Conservation (phyloP, 23 tunicate genomes). For the Styela clava region DNA sequence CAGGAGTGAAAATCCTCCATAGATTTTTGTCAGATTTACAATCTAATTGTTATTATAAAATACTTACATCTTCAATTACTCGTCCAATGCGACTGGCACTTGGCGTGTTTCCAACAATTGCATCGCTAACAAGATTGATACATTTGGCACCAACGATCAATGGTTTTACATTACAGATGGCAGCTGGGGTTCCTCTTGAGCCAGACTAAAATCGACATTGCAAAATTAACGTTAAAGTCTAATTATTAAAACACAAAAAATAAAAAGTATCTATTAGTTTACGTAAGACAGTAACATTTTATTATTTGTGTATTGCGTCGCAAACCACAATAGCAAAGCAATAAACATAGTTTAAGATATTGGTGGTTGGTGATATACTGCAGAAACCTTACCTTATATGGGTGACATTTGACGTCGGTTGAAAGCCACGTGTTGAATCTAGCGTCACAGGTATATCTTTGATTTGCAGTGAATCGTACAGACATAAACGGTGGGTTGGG, state of each 20-base stretch:
- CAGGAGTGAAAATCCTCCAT: too few species aligned
- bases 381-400: slow-evolving; percentile 7
- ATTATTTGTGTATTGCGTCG: too few species aligned
- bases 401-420: not conserved
- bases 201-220: not conserved
- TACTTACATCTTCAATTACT: not conserved
- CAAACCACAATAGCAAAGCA: too few species aligned
- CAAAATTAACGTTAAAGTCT: too few species aligned
- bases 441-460: not conserved
- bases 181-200: not conserved
- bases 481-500: not conserved
- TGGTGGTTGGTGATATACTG: too few species aligned
- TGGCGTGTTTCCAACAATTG: not conserved
- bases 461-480: not conserved
- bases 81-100: not conserved
- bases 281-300: not conserved
- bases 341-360: too few species aligned
- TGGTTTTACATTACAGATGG: not conserved
- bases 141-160: not conserved
- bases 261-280: not conserved
- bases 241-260: too few species aligned
- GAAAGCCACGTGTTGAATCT: not conserved
- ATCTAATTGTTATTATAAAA: too few species aligned
- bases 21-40: too few species aligned
- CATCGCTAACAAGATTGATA: not conserved